Conservation (phyloP, 2,113 vertebrate genomes). For the Ariopsis seemanni region DNA sequence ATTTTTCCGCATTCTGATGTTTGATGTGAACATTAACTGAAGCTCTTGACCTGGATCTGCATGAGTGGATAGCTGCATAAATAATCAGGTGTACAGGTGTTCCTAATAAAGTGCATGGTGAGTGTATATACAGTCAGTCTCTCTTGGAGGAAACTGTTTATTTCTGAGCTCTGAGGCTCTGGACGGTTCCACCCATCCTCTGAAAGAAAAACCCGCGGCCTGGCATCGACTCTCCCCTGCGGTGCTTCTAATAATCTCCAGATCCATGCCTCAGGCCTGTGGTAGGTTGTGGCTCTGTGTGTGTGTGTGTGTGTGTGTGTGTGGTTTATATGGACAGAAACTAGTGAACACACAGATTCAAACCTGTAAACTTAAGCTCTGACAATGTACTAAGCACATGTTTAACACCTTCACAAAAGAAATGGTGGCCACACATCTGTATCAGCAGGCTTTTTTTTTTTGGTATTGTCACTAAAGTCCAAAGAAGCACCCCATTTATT, state of each 20-base stretch:
- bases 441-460: background rate
- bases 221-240: conserved; percentile 24
- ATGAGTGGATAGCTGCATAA: no score
- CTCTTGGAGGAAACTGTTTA: conserved; percentile 15
- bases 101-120: no score
- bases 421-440: background rate
- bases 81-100: no score
- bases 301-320: conserved; percentile 26
- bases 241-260: conserved; percentile 45
- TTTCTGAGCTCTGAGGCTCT: conserved; percentile 30
- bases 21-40: no score
- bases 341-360: background rate
- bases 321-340: background rate
- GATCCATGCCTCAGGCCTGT: conserved; percentile 16
- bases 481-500: background rate
- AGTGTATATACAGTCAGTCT: background rate
- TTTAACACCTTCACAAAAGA: background rate
- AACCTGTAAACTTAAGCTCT: background rate
- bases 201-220: conserved; percentile 30
- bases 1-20: no score
- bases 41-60: no score
- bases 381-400: background rate
- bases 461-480: background rate
- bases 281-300: conserved; percentile 11
- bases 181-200: conserved; percentile 36